These are phyloP conservation scores for Didymodactylos carnosus DNA, from an alignment of 2,888 invertebrate species.

Conservation along the genomic window DNA sequence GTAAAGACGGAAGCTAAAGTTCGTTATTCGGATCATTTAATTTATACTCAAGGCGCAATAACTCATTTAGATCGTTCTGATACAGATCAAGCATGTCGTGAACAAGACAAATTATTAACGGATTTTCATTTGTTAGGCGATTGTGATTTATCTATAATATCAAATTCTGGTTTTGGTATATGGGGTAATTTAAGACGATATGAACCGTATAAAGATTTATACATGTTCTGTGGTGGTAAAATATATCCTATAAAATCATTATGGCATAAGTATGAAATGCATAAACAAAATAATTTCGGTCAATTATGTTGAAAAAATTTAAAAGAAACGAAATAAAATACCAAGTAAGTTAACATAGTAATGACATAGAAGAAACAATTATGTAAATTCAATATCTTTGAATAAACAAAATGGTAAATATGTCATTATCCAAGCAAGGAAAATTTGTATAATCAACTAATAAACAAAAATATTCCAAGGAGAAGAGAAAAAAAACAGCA, in stretches of 20 bases:
- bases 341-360: neutral
- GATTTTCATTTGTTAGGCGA: neutral
- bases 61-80: neutral
- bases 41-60: neutral
- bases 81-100: neutral
- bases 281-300: neutral
- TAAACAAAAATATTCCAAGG: no score
- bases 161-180: slow-evolving; percentile 3
- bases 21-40: neutral
- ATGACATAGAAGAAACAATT: no score
- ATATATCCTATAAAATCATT: neutral
- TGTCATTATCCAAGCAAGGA: no score
- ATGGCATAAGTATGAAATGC: neutral
- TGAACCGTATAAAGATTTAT: slow-evolving; percentile 5
- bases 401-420: no score
- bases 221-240: neutral
- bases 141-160: neutral
- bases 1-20: neutral
- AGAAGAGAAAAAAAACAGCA: no score
- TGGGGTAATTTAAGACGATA: slow-evolving; percentile 2
- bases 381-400: no score
- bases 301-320: neutral
- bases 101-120: neutral
- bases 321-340: neutral
- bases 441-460: no score